Evolutionary conservation across 2,797 vertebrate species (phyloP).

Genomic region (Anableps anableps): DNA sequence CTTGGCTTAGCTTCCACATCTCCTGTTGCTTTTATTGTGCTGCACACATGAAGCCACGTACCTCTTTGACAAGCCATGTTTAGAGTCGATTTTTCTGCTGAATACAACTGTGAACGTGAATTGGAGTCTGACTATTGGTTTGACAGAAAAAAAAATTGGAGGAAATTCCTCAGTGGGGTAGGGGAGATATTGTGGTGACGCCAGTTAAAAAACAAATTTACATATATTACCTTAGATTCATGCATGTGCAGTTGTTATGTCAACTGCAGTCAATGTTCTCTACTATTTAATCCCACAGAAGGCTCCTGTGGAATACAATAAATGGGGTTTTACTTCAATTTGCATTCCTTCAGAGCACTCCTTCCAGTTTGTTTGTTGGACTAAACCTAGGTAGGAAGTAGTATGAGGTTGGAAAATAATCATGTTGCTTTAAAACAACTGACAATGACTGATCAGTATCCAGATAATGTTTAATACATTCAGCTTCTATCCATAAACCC

Average conservation of each 20-base stretch:
- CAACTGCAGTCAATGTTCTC: slow-evolving; percentile 1
- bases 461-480: slow-evolving; percentile 30
- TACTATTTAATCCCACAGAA: slow-evolving; percentile 24
- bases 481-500: slow-evolving; percentile 8
- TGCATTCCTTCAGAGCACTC: background rate
- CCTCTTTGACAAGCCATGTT: slow-evolving; percentile 27
- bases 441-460: slow-evolving; percentile 14
- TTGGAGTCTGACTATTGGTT: slow-evolving; percentile 42
- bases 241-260: slow-evolving; percentile 19
- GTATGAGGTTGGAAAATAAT: slow-evolving; percentile 5
- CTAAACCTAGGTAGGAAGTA: background rate
- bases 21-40: slow-evolving; percentile 10
- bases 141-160: background rate
- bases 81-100: slow-evolving; percentile 41
- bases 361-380: background rate
- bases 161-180: slow-evolving; percentile 1
- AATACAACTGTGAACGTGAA: slow-evolving; percentile 25
- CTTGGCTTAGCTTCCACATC: slow-evolving; percentile 11
- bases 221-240: slow-evolving; percentile 20
- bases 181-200: slow-evolving; percentile 13
- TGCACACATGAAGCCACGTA: slow-evolving; percentile 16
- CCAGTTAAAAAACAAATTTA: slow-evolving; percentile 39
- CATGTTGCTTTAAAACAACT: background rate
- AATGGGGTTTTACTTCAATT: background rate
- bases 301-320: slow-evolving; percentile 6